A percentile compares a stretch with the other conserved stretches of the same genome.
Conservation (phyloP, 2,888 invertebrate species). For the Dasypogon diadema region DNA sequence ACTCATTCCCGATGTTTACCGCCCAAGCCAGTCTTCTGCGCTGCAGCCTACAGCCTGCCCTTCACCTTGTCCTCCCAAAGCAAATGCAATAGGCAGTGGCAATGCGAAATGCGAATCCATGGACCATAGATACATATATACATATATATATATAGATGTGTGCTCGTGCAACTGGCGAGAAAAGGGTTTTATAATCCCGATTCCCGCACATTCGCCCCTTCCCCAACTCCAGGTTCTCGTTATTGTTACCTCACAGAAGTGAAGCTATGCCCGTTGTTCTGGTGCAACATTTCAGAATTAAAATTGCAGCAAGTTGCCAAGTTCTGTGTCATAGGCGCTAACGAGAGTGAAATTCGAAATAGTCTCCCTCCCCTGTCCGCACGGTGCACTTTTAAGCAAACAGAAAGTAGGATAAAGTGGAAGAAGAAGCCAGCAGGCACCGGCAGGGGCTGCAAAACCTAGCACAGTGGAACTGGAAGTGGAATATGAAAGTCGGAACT, state of each 20-base stretch:
- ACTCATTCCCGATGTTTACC: conserved; percentile 29
- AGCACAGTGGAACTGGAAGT: too few relatives aligned
- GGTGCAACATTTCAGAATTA: conserved; percentile 15
- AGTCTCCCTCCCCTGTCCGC: conserved; percentile 14
- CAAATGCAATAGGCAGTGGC: conserved; percentile 28
- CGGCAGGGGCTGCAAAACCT: conserved; percentile 52
- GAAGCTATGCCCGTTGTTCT: neutral
- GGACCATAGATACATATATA: neutral
- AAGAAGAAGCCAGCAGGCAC: conserved; percentile 54
- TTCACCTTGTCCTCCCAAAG: conserved; percentile 19
- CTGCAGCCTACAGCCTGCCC: neutral
- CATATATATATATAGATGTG: too few relatives aligned
- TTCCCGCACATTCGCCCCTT: neutral
- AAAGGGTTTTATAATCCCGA: neutral
- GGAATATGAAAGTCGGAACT: neutral
- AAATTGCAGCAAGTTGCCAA: conserved; percentile 2
- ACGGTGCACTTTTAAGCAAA: conserved; percentile 52
- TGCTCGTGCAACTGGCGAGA: neutral
- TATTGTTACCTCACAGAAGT: neutral
- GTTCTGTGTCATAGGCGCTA: conserved; percentile 47
- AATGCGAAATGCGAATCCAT: conserved; percentile 5
- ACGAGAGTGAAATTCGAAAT: conserved; percentile 51
- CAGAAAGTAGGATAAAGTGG: conserved; percentile 56
- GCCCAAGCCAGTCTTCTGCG: neutral
- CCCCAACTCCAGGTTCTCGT: neutral